Percentiles rank a stretch among this genome's conserved stretches.
phyloP scores from a whole-genome alignment of 2,113 vertebrate species.

The Capreolus pygargus region DNA sequence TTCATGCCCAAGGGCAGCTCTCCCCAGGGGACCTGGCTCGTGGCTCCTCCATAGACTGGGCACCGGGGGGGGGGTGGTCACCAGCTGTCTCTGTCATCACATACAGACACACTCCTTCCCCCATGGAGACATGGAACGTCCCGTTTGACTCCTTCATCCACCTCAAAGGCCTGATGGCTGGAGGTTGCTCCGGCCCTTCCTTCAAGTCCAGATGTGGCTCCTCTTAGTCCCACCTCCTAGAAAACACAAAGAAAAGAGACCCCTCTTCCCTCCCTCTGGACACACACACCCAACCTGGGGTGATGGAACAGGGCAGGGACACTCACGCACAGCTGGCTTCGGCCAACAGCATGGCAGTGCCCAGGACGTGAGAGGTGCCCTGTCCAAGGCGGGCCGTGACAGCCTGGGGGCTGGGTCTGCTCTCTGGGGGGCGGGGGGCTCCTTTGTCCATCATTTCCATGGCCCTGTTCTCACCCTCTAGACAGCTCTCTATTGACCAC shows the following conservation, averaged over 20 bases:
- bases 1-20: accelerated
- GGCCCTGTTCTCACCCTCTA: no score
- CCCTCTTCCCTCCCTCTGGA: not conserved
- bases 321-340: accelerated
- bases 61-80: not conserved
- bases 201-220: not conserved
- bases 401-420: accelerated
- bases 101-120: accelerated
- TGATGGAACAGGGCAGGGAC: accelerated
- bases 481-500: accelerated
- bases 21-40: not conserved
- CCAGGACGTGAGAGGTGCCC: accelerated
- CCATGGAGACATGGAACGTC: accelerated
- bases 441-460: accelerated
- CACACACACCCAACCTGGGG: accelerated
- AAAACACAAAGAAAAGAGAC: not conserved
- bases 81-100: not conserved
- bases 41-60: accelerated
- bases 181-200: accelerated
- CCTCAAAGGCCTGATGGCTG: not conserved
- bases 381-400: accelerated
- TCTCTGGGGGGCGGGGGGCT: accelerated
- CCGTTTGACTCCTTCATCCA: accelerated
- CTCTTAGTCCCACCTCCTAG: not conserved
- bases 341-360: accelerated